These are phyloP conservation scores for Calameuta idolon DNA, from an alignment of 2,888 invertebrate genomes.

Conservation along the genomic window DNA sequence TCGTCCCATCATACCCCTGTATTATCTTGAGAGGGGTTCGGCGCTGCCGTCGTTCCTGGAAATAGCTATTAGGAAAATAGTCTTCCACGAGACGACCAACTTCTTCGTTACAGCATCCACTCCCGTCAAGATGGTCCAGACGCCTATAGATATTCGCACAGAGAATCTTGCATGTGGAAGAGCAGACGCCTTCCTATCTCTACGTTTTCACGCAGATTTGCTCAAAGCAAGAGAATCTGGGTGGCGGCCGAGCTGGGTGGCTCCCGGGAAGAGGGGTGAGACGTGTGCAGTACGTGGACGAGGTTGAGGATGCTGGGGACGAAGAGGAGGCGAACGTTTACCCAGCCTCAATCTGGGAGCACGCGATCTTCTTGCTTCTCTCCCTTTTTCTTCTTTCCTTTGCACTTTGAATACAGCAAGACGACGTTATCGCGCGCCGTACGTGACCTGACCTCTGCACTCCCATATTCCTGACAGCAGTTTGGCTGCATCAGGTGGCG, in stretches of 20 bases:
- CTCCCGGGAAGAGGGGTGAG: not conserved
- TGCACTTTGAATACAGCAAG: constrained; percentile 47
- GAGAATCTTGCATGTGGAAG: too few relatives aligned
- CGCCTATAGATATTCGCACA: too few relatives aligned
- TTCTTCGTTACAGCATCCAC: too few relatives aligned
- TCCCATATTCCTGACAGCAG: constrained; percentile 44
- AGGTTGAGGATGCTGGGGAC: constrained; percentile 27
- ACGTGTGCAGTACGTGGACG: constrained; percentile 12
- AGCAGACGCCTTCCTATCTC: too few relatives aligned
- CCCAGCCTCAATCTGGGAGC: constrained; percentile 57
- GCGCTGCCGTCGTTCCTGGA: too few relatives aligned
- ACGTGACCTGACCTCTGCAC: constrained; percentile 52
- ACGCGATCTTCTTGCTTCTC: constrained; percentile 50
- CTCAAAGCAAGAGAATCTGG: constrained; percentile 21
- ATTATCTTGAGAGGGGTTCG: too few relatives aligned
- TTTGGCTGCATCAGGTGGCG: constrained; percentile 10
- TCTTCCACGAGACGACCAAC: too few relatives aligned
- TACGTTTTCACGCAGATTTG: constrained; percentile 53
- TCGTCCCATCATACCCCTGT: too few relatives aligned
- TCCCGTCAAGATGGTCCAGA: too few relatives aligned
- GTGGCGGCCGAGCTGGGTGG: not conserved
- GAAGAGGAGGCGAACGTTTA: constrained; percentile 51
- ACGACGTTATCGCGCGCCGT: constrained; percentile 54
- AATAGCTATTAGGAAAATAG: too few relatives aligned
- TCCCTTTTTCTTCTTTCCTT: constrained; percentile 37